Evolutionary conservation across 2,888 invertebrate species (phyloP).

Genomic region (Pammene fasciana): DNA sequence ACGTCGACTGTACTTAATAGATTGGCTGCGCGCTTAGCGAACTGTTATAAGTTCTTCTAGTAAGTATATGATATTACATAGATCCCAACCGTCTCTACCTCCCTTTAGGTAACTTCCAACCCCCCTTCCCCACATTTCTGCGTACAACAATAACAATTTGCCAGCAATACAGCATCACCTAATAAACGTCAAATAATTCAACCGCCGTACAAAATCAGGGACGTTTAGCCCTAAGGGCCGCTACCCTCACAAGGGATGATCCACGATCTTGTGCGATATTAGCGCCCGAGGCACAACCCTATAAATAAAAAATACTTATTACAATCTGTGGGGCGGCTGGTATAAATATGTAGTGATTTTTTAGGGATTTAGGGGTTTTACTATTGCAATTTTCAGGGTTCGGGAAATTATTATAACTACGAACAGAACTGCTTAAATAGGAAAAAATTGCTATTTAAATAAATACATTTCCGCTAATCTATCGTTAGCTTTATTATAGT

Average conservation of each 20-base stretch:
- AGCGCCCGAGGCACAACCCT: conserved; percentile 72
- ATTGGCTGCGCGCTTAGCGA: too few relatives aligned
- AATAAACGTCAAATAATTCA: conserved; percentile 70
- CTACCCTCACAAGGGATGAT: conserved; percentile 61
- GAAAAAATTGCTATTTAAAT: too few relatives aligned
- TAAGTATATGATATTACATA: not conserved
- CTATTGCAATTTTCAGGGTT: conserved; percentile 41
- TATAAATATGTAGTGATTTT: conserved; percentile 67
- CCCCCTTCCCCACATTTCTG: not conserved
- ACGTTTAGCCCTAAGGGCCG: conserved; percentile 55
- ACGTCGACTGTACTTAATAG: too few relatives aligned
- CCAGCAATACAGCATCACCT: conserved; percentile 59
- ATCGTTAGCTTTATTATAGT: too few relatives aligned
- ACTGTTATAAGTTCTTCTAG: too few relatives aligned
- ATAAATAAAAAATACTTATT: conserved; percentile 80
- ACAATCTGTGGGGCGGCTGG: conserved; percentile 60
- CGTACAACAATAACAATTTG: conserved; percentile 54
- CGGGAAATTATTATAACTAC: not conserved
- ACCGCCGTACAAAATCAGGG: conserved; percentile 66
- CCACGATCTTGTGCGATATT: conserved; percentile 77
- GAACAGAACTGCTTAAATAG: too few relatives aligned
- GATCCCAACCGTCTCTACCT: not conserved
- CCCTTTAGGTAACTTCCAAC: not conserved
- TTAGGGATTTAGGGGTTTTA: conserved; percentile 50
- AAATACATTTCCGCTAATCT: too few relatives aligned